phyloP scores from a whole-genome alignment of 2,888 invertebrate species.

The Watsonalla cultraria region DNA sequence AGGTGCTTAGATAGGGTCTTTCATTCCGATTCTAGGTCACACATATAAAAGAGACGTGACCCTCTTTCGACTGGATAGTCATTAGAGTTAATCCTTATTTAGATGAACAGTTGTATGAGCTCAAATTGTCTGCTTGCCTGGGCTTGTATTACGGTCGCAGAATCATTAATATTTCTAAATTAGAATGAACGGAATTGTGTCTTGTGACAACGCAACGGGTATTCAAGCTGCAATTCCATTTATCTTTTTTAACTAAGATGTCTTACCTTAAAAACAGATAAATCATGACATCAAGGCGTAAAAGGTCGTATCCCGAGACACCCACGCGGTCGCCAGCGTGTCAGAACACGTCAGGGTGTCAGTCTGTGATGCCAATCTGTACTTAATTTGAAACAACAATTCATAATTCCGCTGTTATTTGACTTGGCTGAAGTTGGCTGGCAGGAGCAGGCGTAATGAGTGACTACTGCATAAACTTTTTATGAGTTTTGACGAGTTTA shows the following conservation, averaged over 20 bases:
- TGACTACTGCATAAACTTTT: not conserved
- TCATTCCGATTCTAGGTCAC: too few relatives aligned
- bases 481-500: not conserved
- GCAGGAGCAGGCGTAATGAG: not conserved
- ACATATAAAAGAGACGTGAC: too few relatives aligned
- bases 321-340: not conserved
- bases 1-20: too few relatives aligned
- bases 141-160: too few relatives aligned
- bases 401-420: not conserved
- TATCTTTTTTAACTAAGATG: not conserved
- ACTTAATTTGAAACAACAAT: constrained; percentile 1
- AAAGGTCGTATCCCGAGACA: not conserved
- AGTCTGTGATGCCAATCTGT: not conserved
- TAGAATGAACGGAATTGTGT: not conserved
- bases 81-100: too few relatives aligned
- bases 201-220: not conserved
- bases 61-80: too few relatives aligned
- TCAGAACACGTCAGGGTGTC: not conserved
- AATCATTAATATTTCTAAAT: not conserved
- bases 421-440: not conserved
- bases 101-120: too few relatives aligned
- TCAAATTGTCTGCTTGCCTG: too few relatives aligned
- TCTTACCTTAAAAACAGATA: not conserved
- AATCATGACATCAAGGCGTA: not conserved
- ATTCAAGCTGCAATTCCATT: not conserved